Evolutionary conservation across 2,888 invertebrate species (phyloP).

Genomic region (Dicyrtomina minuta): DNA sequence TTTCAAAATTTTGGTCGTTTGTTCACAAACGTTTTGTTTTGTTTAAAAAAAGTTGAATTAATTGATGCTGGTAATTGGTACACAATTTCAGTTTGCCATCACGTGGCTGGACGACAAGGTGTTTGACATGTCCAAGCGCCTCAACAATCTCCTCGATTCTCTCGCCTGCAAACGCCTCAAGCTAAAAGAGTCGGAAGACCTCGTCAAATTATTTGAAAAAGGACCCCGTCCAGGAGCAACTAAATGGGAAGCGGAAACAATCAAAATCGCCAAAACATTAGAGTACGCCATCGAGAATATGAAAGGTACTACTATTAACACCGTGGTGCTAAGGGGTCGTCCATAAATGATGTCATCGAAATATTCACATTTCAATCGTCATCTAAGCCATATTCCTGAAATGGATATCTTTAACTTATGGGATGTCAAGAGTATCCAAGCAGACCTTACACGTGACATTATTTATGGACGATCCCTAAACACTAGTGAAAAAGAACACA

Average conservation of each 20-base stretch:
- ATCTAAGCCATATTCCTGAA: neutral
- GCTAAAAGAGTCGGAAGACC: constrained; percentile 46
- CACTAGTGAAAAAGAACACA: too few relatives aligned
- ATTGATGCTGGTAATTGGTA: too few relatives aligned
- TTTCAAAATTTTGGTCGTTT: too few relatives aligned
- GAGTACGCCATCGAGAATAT: constrained; percentile 47
- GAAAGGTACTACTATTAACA: constrained; percentile 36
- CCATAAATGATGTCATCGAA: too few relatives aligned
- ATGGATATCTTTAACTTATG: too few relatives aligned
- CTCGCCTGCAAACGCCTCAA: constrained; percentile 44
- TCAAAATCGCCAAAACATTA: constrained; percentile 35
- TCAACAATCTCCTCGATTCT: constrained; percentile 46
- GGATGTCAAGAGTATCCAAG: too few relatives aligned
- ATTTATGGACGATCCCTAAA: too few relatives aligned
- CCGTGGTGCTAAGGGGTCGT: too few relatives aligned
- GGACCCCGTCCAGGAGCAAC: constrained; percentile 46
- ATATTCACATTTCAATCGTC: too few relatives aligned
- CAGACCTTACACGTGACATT: too few relatives aligned
- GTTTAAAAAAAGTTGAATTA: too few relatives aligned
- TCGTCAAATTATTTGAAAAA: constrained; percentile 47
- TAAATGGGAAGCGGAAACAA: constrained; percentile 48
- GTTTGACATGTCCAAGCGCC: constrained; percentile 48
- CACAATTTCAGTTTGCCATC: constrained; percentile 40
- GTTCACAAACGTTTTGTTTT: too few relatives aligned
- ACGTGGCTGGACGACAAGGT: constrained; percentile 53